Conservation (phyloP, 1,140 invertebrate species). For the Phthorimaea operculella region DNA sequence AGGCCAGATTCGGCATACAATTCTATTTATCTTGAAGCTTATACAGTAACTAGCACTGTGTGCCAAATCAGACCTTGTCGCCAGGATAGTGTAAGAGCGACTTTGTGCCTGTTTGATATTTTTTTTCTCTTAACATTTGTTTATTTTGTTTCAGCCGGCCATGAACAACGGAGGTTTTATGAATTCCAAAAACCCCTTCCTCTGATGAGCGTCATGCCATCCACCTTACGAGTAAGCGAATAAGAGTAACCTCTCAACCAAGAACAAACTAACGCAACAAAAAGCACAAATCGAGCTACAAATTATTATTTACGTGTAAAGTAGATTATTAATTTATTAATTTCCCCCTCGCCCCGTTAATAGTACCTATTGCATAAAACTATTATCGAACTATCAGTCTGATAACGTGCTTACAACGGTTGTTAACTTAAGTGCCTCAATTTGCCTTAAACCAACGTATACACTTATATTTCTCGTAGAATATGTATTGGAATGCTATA, state of each 20-base stretch:
- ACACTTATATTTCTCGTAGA: constrained; percentile 11
- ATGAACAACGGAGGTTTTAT: constrained; percentile 43
- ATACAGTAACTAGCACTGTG: no score
- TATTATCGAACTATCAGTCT: constrained; percentile 2
- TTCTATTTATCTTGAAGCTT: no score
- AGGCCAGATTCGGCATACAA: no score
- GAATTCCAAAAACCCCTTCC: constrained; percentile 60
- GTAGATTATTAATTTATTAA: constrained; percentile 21
- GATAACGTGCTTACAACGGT: constrained; percentile 32
- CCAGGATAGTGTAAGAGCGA: no score
- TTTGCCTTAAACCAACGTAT: constrained; percentile 43
- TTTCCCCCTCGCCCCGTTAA: constrained; percentile 29
- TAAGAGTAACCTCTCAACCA: constrained; percentile 15
- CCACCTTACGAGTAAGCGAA: constrained; percentile 19
- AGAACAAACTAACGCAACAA: constrained; percentile 42
- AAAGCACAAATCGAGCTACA: constrained; percentile 59
- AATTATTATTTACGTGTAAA: constrained; percentile 33
- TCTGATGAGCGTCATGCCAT: constrained; percentile 32
- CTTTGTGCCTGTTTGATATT: no score
- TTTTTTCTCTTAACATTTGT: neutral
- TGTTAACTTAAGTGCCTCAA: constrained; percentile 56
- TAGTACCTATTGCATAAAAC: constrained; percentile 5
- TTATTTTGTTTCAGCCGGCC: constrained; percentile 42
- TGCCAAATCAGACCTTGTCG: no score
- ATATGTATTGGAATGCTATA: constrained; percentile 13